phyloP scores from a whole-genome alignment of 2,113 vertebrate genomes.

The Pterocles burchelli region DNA sequence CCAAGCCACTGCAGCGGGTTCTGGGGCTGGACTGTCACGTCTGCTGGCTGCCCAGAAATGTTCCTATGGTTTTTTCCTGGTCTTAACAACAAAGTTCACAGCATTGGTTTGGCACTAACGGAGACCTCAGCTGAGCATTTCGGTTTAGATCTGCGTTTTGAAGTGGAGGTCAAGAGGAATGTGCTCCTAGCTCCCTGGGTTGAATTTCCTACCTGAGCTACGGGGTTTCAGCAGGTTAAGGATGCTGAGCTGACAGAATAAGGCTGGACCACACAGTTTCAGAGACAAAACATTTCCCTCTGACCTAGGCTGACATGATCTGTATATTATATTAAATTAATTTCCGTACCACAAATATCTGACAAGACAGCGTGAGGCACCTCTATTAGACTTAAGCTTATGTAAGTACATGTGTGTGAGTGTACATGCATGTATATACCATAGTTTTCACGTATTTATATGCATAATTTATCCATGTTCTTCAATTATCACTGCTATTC shows the following conservation, averaged over 20 bases:
- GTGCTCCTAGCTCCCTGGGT: accelerated
- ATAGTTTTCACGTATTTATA: neutral
- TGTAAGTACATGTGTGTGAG: accelerated
- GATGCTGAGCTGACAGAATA: neutral
- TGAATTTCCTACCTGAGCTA: neutral
- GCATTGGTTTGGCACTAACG: neutral
- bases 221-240: neutral
- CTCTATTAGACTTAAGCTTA: neutral
- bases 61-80: accelerated
- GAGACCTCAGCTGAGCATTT: neutral
- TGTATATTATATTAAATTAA: neutral
- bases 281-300: neutral
- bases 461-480: no score
- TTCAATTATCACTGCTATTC: neutral
- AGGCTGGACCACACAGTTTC: neutral
- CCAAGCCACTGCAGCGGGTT: accelerated
- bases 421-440: neutral
- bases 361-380: neutral
- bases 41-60: neutral
- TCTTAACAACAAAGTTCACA: neutral
- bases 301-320: neutral
- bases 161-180: neutral
- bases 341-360: neutral
- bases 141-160: neutral
- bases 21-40: neutral